Base-by-base conservation (phyloP, 2,888 invertebrate species). In the Oscheius onirici region DNA sequence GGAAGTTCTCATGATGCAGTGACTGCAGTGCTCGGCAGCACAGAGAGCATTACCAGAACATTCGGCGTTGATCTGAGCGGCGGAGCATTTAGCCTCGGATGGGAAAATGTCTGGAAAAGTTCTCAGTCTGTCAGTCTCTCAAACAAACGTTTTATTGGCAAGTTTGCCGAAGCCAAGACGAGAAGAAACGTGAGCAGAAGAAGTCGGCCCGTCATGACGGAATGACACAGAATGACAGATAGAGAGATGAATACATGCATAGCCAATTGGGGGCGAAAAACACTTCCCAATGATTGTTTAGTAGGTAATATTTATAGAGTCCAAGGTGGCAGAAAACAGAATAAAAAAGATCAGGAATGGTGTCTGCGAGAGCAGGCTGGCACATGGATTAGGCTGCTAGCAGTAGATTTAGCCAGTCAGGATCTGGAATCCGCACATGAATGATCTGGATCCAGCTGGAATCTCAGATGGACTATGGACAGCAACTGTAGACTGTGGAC, bases 1-100 rank as follows among this genome's bases (percentile, higher is more conserved):
- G 54, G 54, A n/a, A n/a, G 54, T 22, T 13, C 22, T 17, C 54
- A 55, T 55, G n/a, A 55, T 55, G 26, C 54, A 55, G 15, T 55
- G 34, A 26, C 20, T 20, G 26, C 54, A 55, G 34, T 26, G 22
- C 26, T 55, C 54, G 5, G 26, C 54, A 13, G 54, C 54, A n/a
- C 54, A 55, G 54, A 26, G 13, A 26, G 28, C 34, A 26, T 55
- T n/a, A 2, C 54, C 54, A 11, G 54, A 22, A 26, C 54, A 55
- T 24, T 55, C 46, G 13, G 46, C 3, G 46, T 20, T 46, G 46
- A 46, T 46, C 20, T 20, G 46, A 13, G 46, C n/a, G 20, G n/a
- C 20, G 46, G n/a, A 46, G 46, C 46, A 15, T 17, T 20, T 46
- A 5, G 46, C 20, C 20, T 46, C 46, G n/a, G 46, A 46, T 3